Percentiles rank a stretch among this genome's conserved stretches.
phyloP scores from a whole-genome alignment of 2,113 vertebrate genomes.

The Bos javanicus region DNA sequence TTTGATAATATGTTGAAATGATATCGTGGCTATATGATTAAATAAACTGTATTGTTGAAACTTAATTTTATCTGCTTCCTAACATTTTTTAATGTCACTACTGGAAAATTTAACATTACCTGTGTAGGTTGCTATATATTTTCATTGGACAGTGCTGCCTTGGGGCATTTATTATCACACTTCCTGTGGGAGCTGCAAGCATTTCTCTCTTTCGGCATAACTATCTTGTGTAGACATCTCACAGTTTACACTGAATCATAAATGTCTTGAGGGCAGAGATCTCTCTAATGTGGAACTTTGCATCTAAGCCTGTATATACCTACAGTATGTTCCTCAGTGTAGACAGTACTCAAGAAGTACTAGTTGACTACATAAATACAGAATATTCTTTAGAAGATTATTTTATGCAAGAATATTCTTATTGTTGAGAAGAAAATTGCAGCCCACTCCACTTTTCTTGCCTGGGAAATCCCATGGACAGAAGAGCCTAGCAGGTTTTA shows the following conservation, averaged over 20 bases:
- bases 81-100: not conserved
- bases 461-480: not conserved
- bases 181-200: not conserved
- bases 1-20: not conserved
- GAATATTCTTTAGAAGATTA: not conserved
- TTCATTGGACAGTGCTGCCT: not conserved
- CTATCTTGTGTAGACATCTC: not conserved
- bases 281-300: not conserved
- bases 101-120: not conserved
- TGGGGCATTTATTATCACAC: not conserved
- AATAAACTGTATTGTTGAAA: not conserved
- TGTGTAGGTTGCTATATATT: not conserved
- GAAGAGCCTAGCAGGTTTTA: not conserved
- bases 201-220: not conserved
- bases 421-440: not conserved
- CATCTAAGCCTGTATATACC: not conserved
- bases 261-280: not conserved
- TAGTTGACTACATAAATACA: not conserved
- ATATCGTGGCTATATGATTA: not conserved
- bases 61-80: not conserved
- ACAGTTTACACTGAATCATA: not conserved
- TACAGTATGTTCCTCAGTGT: not conserved
- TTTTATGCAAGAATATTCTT: not conserved
- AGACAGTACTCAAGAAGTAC: not conserved
- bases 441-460: not conserved